Conservation (phyloP, 2,113 vertebrate genomes). For the Chaetops frenatus region DNA sequence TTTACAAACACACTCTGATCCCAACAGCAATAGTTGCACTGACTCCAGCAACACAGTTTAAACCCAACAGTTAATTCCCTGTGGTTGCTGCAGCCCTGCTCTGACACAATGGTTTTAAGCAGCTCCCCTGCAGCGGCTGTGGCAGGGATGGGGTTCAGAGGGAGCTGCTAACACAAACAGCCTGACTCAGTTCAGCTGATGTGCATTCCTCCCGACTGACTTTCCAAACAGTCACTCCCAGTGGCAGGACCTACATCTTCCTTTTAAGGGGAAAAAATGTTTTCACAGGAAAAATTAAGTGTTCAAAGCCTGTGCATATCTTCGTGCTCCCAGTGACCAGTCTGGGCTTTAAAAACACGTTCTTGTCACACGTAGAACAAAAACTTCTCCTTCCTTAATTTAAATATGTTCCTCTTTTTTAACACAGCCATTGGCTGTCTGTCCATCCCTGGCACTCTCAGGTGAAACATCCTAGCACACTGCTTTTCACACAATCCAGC, state of each 20-base stretch:
- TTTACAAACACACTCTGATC: not conserved
- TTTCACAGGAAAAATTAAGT: slow-evolving; percentile 66
- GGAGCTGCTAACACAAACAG: slow-evolving; percentile 7
- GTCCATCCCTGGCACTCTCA: not conserved
- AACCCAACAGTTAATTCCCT: not conserved
- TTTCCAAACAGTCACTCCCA: slow-evolving; percentile 56
- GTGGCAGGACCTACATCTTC: slow-evolving; percentile 56
- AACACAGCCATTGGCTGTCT: not conserved
- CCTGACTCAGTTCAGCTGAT: slow-evolving; percentile 43
- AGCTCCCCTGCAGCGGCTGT: not conserved
- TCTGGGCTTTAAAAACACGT: not conserved
- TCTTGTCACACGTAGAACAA: rapidly evolving
- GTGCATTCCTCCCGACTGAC: slow-evolving; percentile 42
- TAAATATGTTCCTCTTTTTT: not conserved
- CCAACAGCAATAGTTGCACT: not conserved
- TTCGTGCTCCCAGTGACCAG: not conserved
- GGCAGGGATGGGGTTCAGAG: not conserved
- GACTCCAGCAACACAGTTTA: not conserved
- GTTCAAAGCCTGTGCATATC: slow-evolving; percentile 1
- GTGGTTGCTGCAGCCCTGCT: not conserved
- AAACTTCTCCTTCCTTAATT: not conserved
- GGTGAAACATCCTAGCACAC: not conserved
- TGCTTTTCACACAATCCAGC: not conserved
- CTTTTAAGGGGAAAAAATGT: slow-evolving; percentile 78
- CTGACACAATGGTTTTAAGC: not conserved